Base-by-base conservation (phyloP, 2,113 vertebrate species). In the Coreoperca whiteheadi region DNA sequence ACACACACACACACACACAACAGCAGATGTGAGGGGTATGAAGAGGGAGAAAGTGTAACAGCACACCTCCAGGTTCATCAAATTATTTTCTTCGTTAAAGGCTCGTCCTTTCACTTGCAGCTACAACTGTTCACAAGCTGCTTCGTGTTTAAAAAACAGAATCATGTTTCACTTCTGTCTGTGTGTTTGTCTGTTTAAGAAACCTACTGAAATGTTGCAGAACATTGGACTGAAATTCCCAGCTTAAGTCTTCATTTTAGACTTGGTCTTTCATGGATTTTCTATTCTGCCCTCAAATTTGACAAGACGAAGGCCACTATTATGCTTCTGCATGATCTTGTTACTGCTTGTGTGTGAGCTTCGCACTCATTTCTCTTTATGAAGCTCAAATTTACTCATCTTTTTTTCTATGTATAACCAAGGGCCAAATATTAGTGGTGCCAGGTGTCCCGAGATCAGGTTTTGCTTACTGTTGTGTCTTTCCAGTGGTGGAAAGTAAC, bases 51-150 rank as follows among this genome's bases (percentile, higher is more conserved):
- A 77, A 74, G 82, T 81, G 85, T 86, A 88, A 91, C 79, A 20
- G 61, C 65, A 74, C 66, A 80, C 83, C 87, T 84, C 0, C 0
- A 6, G 75, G 78, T 83, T 79, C 9, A 67, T 85, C 81, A 82
- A 71, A 74, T 85, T 81, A 72, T 67, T 72, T 23, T 34, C 50
- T 51, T 88, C 77, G 75, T 69, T 63, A 67, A 37, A 57, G 66
- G 67, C 74, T 69, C 0, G 28, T 79, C 46, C 80, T 91, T 87
- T 86, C 83, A 84, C 81, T 85, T 73, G 64, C 81, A 84, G 79
- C 69, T 82, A 72, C 88, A 87, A 83, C 86, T 85, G 86, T 81
- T 85, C 74, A 59, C 66, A 51, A 57, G 72, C 77, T 73, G 84
- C 82, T 63, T 90, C 66, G 23, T 77, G 86, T 91, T 90, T 67